These are phyloP conservation scores for Argopecten irradians DNA, from an alignment of 1,140 invertebrate species.

Conservation along the genomic window DNA sequence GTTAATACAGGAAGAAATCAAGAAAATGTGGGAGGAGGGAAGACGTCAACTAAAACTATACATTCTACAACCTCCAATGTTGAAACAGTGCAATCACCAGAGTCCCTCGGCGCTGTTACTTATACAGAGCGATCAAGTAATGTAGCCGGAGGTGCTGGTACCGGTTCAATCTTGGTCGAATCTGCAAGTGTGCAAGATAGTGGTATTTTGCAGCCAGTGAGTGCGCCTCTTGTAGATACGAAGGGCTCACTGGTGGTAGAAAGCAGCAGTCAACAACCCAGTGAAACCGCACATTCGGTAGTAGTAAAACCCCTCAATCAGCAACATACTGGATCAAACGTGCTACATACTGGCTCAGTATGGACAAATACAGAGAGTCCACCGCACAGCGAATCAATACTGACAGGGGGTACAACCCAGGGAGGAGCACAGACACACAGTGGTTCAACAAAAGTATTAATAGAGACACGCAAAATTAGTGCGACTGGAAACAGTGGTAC, in stretches of 20 bases:
- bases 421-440: neutral
- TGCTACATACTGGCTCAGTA: no score
- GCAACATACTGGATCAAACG: no score
- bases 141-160: neutral
- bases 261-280: neutral
- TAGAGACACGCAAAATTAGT: neutral
- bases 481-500: neutral
- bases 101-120: neutral
- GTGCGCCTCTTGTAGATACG: neutral
- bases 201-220: neutral
- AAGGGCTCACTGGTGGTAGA: neutral
- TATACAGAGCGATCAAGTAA: neutral
- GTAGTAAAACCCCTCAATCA: no score
- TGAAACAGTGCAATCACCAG: neutral
- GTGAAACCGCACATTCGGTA: no score
- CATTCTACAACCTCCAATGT: neutral
- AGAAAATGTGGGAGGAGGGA: no score
- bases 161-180: neutral
- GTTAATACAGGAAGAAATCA: neutral
- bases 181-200: neutral
- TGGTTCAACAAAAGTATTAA: neutral
- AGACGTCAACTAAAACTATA: no score
- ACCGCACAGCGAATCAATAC: neutral
- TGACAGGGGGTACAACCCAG: neutral
- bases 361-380: no score